Evolutionary conservation across 1,140 invertebrate species (phyloP), one percentile per base, ranked within the genome.

Genomic region (Drosophila serrata): DNA sequence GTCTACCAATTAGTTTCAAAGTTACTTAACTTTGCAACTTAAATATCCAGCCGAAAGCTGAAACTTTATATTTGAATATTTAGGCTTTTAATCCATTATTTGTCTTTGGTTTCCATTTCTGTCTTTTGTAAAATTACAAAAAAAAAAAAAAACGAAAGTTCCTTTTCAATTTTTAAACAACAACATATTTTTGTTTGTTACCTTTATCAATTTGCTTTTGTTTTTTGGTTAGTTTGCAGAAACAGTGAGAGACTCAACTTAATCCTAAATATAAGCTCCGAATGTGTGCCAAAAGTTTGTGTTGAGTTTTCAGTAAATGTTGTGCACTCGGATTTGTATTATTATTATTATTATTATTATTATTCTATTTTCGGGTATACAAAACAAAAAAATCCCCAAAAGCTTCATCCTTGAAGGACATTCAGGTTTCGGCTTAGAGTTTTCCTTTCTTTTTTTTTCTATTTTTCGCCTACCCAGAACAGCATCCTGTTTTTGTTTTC

Each of bases 401-500:
- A 46, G 37, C 22, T 15, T 13, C 6, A 15, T 37, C 65, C 65
- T 53, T 55, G 46, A 72, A 72, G 68, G 65, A 72, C 68, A 72
- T 72, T 19, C 51, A 33, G 35, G 51, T 22, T 72, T 70, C 65
- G 68, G 43, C 43, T 70, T 48, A 37, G 64, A 39, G 15, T 0
- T 15, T 45, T 24, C 15, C 4, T 5, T 24, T 11, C 0, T 4
- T 33, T 5, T 35, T 19, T 29, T n/a, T n/a, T n/a, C n/a, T n/a
- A n/a, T n/a, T n/a, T n/a, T n/a, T n/a, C n/a, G n/a, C n/a, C n/a
- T 29, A 39, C 24, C 24, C n/a, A n/a, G n/a, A 19, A 11, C 17
- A 51, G 31, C 31, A 51, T 51, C 29, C 39, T 55, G 39, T 55
- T 48, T 57, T 76, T 77, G 49, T 55, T 76, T 76, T 48, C 43